These are phyloP conservation scores for Philereme transversata DNA, from an alignment of 2,888 invertebrate species.

Conservation along the genomic window DNA sequence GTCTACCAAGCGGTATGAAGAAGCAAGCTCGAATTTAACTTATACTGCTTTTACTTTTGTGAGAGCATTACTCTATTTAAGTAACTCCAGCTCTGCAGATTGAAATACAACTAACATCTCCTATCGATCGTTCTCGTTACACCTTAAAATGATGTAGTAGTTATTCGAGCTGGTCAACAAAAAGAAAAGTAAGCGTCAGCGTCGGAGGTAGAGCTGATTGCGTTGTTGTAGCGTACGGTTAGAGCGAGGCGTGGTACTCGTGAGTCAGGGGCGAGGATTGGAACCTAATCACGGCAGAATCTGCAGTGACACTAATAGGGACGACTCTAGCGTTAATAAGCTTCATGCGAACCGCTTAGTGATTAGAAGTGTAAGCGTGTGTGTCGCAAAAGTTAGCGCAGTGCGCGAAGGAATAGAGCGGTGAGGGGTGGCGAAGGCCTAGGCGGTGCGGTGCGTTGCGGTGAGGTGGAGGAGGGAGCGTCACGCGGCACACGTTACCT, in stretches of 20 bases:
- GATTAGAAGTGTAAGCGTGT: constrained; percentile 34
- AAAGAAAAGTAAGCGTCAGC: constrained; percentile 53
- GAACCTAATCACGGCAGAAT: constrained; percentile 22
- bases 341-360: constrained; percentile 47
- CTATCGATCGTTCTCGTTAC: constrained; percentile 27
- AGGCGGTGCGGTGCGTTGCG: constrained; percentile 11
- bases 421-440: constrained; percentile 13
- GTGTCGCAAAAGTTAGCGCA: constrained; percentile 32
- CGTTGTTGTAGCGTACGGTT: constrained; percentile 58
- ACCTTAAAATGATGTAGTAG: constrained; percentile 21
- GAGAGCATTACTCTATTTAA: constrained; percentile 27
- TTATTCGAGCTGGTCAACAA: constrained; percentile 52
- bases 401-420: constrained; percentile 29
- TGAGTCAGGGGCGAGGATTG: constrained; percentile 35
- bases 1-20: constrained; percentile 69
- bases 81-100: constrained; percentile 26
- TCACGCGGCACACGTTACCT: constrained; percentile 89
- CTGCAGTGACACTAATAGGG: constrained; percentile 19
- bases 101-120: constrained; percentile 14
- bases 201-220: constrained; percentile 60
- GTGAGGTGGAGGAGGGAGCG: constrained; percentile 33
- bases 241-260: constrained; percentile 54
- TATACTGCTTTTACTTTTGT: constrained; percentile 41
- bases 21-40: constrained; percentile 63
- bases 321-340: constrained; percentile 49